phyloP scores from a whole-genome alignment of 1,140 invertebrate genomes.

The Drosophila nebulosa region DNA sequence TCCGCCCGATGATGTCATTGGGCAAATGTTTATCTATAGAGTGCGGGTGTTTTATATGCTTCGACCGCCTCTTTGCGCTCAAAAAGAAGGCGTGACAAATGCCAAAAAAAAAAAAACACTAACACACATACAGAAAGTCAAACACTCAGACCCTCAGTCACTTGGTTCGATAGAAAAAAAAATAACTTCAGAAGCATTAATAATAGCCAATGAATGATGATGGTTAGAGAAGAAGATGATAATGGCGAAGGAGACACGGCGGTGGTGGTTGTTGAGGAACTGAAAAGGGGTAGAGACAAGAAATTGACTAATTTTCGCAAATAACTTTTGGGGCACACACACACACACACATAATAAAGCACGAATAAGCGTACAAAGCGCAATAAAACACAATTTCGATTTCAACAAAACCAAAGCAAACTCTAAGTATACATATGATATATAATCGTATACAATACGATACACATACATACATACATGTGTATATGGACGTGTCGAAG shows the following conservation, averaged over 20 bases:
- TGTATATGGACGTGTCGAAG: background rate
- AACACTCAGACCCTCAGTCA: background rate
- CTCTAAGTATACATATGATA: background rate
- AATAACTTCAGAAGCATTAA: slow-evolving; percentile 34
- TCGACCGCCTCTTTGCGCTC: background rate
- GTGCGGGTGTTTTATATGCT: slow-evolving; percentile 39
- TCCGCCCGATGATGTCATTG: slow-evolving; percentile 60
- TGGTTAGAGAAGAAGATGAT: slow-evolving; percentile 18
- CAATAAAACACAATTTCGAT: slow-evolving; percentile 49
- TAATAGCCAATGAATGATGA: slow-evolving; percentile 36
- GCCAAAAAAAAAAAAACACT: slow-evolving; percentile 12
- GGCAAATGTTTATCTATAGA: slow-evolving; percentile 27
- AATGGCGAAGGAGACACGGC: background rate
- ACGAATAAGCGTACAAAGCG: slow-evolving; percentile 34
- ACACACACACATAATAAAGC: slow-evolving; percentile 36
- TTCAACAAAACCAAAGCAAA: slow-evolving; percentile 49
- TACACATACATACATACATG: background rate
- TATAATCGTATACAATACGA: background rate
- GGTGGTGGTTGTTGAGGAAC: background rate
- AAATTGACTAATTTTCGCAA: slow-evolving; percentile 76
- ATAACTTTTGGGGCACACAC: slow-evolving; percentile 61
- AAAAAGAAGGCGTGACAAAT: slow-evolving; percentile 46
- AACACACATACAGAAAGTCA: background rate
- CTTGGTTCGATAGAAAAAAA: background rate
- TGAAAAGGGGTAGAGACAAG: background rate